Evolutionary conservation across 2,888 invertebrate species (phyloP).

Genomic region (Druceiella hillmani): DNA sequence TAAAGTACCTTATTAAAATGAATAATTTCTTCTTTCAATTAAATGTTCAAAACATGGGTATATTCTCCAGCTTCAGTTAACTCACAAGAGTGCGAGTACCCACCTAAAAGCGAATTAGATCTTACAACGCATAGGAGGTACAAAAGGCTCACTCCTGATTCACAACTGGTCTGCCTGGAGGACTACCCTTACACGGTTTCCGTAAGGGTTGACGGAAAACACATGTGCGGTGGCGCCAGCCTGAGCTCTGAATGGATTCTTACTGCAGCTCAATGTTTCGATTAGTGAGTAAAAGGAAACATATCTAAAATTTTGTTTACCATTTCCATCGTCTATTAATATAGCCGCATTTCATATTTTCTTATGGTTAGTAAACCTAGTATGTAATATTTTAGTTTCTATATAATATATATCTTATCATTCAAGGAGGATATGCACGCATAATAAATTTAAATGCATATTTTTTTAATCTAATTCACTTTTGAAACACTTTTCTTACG

Average conservation of each 20-base stretch:
- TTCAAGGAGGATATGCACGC: no score
- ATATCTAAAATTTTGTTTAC: not conserved
- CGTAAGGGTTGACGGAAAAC: constrained; percentile 42
- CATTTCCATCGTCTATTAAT: constrained; percentile 2
- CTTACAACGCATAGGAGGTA: constrained; percentile 37
- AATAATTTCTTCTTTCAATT: no score
- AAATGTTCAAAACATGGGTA: no score
- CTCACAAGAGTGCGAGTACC: constrained; percentile 50
- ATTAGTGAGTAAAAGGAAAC: constrained; percentile 36
- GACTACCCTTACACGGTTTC: constrained; percentile 47
- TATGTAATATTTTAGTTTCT: no score
- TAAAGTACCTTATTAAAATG: no score
- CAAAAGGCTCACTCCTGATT: constrained; percentile 41
- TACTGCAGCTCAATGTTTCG: constrained; percentile 45
- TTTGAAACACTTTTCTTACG: no score
- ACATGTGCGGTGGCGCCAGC: constrained; percentile 47
- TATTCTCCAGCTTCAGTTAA: no score
- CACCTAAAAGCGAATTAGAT: constrained; percentile 42
- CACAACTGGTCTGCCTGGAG: constrained; percentile 43
- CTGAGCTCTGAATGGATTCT: constrained; percentile 38
- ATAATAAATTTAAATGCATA: no score
- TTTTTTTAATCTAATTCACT: no score
- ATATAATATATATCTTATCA: no score
- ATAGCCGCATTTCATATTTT: no score
- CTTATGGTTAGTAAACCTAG: no score